phyloP scores from a whole-genome alignment of 2,113 vertebrate genomes.

The Casuarius casuarius region DNA sequence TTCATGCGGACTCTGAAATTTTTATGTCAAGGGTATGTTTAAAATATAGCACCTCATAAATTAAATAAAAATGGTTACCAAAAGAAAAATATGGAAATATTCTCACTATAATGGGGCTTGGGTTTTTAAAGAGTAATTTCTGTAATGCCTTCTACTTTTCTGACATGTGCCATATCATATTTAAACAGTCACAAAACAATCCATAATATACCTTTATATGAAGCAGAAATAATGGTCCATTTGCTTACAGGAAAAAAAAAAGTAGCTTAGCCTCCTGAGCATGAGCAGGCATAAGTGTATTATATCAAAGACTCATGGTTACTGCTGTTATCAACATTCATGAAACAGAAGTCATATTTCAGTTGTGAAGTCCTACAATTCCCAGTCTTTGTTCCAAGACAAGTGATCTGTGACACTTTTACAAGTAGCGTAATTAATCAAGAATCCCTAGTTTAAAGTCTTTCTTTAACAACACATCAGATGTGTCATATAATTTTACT shows the following conservation, averaged over 20 bases:
- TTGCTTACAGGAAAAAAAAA: background rate
- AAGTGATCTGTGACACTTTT: background rate
- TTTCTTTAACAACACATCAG: background rate
- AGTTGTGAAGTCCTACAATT: background rate
- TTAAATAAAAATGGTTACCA: background rate
- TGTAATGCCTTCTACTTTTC: background rate
- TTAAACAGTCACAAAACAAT: background rate
- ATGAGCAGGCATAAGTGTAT: background rate
- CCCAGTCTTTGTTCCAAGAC: background rate
- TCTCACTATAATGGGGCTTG: background rate
- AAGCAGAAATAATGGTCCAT: background rate
- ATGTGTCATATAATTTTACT: background rate
- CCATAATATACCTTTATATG: background rate
- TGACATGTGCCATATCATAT: background rate
- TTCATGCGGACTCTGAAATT: background rate
- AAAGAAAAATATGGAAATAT: background rate
- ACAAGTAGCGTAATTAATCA: background rate
- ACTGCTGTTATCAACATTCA: background rate
- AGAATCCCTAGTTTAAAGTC: background rate
- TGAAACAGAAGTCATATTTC: background rate
- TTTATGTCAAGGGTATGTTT: background rate
- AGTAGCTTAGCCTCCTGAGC: background rate
- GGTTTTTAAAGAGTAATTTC: background rate
- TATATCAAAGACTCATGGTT: background rate
- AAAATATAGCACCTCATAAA: background rate